Percentiles rank a stretch among this genome's conserved stretches.
These are phyloP conservation scores for Drosophila orena DNA, from an alignment of 1,140 invertebrate genomes.

Conservation along the genomic window DNA sequence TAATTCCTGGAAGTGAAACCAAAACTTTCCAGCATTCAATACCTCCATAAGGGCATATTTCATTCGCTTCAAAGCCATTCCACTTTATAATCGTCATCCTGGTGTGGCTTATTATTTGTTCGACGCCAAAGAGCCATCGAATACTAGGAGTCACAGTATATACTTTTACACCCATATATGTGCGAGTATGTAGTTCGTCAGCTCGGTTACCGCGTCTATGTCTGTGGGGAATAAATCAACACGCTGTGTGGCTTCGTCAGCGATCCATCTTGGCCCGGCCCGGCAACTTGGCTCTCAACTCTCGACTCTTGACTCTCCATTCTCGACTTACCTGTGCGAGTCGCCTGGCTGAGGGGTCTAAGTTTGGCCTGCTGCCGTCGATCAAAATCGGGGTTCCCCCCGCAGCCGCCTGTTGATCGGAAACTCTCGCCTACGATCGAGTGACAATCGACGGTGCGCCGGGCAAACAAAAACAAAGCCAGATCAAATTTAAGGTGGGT, in stretches of 20 bases:
- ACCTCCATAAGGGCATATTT: slow-evolving; percentile 39
- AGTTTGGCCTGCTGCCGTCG: slow-evolving; percentile 75
- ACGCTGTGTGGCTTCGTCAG: slow-evolving; percentile 84
- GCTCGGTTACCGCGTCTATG: slow-evolving; percentile 58
- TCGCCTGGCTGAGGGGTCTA: slow-evolving; percentile 45
- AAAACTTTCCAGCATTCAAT: slow-evolving; percentile 14
- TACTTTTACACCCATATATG: slow-evolving; percentile 3
- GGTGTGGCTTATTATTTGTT: slow-evolving; percentile 42
- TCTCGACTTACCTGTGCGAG: slow-evolving; percentile 3
- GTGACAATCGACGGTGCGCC: slow-evolving; percentile 64
- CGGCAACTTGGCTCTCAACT: slow-evolving; percentile 1
- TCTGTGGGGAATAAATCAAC: slow-evolving; percentile 84
- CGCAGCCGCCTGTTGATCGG: slow-evolving; percentile 69
- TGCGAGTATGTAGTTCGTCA: slow-evolving; percentile 13
- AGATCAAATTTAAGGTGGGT: slow-evolving; percentile 64
- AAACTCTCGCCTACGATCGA: slow-evolving; percentile 81
- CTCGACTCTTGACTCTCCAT: neutral
- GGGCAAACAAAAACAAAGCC: slow-evolving; percentile 52
- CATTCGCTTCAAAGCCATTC: slow-evolving; percentile 26
- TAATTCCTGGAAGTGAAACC: slow-evolving; percentile 38
- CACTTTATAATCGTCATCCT: slow-evolving; percentile 30
- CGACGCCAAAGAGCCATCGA: slow-evolving; percentile 42
- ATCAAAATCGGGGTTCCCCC: slow-evolving; percentile 59
- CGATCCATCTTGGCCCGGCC: slow-evolving; percentile 74
- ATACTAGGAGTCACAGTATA: slow-evolving; percentile 35